Conservation (phyloP, 2,888 invertebrate species). For the Drosophila ustulata region DNA sequence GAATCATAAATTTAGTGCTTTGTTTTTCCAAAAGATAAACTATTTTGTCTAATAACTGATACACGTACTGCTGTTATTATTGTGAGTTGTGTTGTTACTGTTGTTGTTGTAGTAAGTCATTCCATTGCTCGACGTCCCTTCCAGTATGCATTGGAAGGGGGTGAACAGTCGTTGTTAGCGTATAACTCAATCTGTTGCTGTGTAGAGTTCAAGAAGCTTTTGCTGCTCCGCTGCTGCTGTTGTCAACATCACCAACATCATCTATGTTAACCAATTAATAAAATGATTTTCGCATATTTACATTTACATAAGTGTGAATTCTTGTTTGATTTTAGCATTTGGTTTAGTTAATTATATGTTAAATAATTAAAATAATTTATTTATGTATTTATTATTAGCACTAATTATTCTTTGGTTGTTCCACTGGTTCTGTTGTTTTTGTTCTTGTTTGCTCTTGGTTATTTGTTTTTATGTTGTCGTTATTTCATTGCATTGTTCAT, state of each 20-base stretch:
- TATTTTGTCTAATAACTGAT: conserved; percentile 86
- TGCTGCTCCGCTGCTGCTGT: conserved; percentile 23
- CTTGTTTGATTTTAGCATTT: conserved; percentile 61
- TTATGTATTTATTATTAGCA: conserved; percentile 76
- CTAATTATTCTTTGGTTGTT: conserved; percentile 85
- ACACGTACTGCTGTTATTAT: conserved; percentile 68
- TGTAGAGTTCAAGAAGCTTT: conserved; percentile 39
- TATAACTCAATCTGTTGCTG: conserved; percentile 57
- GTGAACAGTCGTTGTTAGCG: conserved; percentile 81
- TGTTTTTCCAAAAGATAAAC: conserved; percentile 32
- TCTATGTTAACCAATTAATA: conserved; percentile 58
- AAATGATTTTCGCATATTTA: conserved; percentile 30
- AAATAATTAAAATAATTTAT: conserved; percentile 73
- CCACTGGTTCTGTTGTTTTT: conserved; percentile 84
- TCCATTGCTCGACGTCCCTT: conserved; percentile 88
- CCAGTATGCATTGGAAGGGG: conserved; percentile 87
- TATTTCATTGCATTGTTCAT: conserved; percentile 62
- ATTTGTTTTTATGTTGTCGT: conserved; percentile 35
- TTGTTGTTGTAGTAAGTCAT: conserved; percentile 46
- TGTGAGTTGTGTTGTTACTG: conserved; percentile 44
- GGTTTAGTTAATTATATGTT: conserved; percentile 66
- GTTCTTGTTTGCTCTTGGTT: conserved; percentile 53
- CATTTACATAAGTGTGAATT: conserved; percentile 37
- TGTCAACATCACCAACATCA: conserved; percentile 67
- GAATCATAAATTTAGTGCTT: conserved; percentile 69